Base-by-base conservation (phyloP, 1,140 invertebrate genomes). In the Dendroctonus ponderosae region DNA sequence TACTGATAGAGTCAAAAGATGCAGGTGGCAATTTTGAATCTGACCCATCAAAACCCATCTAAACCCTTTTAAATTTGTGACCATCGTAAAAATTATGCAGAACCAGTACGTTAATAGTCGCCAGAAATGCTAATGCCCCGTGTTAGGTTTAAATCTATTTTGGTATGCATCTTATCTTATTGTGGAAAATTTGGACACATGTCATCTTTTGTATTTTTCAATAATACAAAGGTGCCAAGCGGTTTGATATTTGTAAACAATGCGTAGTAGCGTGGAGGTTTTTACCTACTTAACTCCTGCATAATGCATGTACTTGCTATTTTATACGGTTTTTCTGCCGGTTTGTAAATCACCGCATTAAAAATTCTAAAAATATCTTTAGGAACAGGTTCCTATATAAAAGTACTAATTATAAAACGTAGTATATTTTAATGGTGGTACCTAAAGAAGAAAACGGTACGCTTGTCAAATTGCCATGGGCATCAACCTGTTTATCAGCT, bases 401-500 rank as follows among this genome's bases (percentile, higher is more conserved):
- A 62, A 66, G 52, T 58, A 58, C 62, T 66, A 57, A 66, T 58
- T 66, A 58, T 66, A 66, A 66, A 44, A 58, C 63, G 54, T 66
- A 66, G 63, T 58, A 66, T 56, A 58, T 58, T 62, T 66, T 66
- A 66, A 66, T 66, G 54, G 53, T 66, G 56, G 54, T 66, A 58
- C 63, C 62, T 56, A 56, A 64, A 56, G 54, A 49, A 64, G 52
- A 58, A 66, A 66, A 66, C 63, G 42, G 58, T 61, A 60, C 57
- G 65, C 50, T 62, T 67, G 59, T 67, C 58, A 62, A 67, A 67
- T 62, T 42, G 65, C 59, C 65, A 46, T 8, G 65, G 52, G 59
- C 65, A 62, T 42, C 65, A 61, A 67, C 65, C 65, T 67, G 65
- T 67, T 67, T 67, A 61, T 67, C 65, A 58, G 38, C 49, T 61